phyloP scores from a whole-genome alignment of 2,888 invertebrate species.

The Neoscelio sp. region DNA sequence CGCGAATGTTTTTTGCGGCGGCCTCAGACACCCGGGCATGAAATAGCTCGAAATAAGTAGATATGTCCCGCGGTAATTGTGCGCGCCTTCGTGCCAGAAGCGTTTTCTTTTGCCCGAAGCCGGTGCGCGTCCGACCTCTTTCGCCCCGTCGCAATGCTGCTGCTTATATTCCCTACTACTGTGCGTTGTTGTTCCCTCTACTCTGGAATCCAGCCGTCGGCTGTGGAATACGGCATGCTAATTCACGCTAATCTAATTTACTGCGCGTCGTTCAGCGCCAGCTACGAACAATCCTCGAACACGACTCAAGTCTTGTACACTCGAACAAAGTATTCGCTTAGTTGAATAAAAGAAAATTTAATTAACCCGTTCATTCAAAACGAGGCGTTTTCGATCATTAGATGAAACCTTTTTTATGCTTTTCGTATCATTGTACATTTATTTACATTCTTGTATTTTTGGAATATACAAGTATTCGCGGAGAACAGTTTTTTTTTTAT shows the following conservation, averaged over 20 bases:
- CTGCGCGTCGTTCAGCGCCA: constrained; percentile 73
- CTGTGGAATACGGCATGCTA: constrained; percentile 77
- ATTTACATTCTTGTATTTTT: no score
- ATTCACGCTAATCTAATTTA: constrained; percentile 80
- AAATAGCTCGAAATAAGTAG: constrained; percentile 56
- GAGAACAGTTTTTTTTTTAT: no score
- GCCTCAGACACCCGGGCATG: constrained; percentile 16
- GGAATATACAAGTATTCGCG: no score
- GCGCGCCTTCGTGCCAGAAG: constrained; percentile 58
- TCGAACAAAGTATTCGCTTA: constrained; percentile 47
- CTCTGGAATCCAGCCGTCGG: constrained; percentile 75
- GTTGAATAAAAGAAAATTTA: constrained; percentile 58
- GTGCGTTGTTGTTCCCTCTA: constrained; percentile 28
- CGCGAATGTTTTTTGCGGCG: constrained; percentile 24
- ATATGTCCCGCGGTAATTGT: constrained; percentile 59
- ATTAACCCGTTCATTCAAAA: constrained; percentile 45
- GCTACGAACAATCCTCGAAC: constrained; percentile 72
- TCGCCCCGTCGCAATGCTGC: background rate
- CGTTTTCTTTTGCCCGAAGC: constrained; percentile 56
- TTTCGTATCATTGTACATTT: no score
- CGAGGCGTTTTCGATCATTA: no score
- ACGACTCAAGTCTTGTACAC: constrained; percentile 12
- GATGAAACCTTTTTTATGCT: no score
- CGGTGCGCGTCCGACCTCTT: constrained; percentile 28
- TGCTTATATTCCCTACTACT: background rate